Conservation (phyloP, 2,113 vertebrate species). For the Odocoileus virginianus region DNA sequence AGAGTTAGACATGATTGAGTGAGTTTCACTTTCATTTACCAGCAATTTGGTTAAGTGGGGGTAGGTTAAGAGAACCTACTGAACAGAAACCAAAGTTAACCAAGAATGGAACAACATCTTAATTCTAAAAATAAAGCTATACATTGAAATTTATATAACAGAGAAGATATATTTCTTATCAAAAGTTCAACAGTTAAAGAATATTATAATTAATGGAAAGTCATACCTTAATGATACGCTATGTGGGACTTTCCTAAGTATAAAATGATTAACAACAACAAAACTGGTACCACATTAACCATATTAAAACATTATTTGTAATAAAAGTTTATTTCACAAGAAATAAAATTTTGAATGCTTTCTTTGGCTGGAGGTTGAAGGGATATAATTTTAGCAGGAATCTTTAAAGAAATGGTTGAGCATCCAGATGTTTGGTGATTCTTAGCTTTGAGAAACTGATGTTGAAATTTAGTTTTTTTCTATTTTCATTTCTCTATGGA, state of each 20-base stretch:
- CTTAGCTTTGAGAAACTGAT: background rate
- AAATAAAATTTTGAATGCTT: constrained; percentile 8
- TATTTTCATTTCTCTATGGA: background rate
- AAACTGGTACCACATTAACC: background rate
- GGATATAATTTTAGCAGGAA: background rate
- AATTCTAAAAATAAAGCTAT: background rate
- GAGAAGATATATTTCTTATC: background rate
- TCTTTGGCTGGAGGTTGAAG: background rate
- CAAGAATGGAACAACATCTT: background rate
- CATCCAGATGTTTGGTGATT: background rate
- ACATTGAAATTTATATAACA: background rate
- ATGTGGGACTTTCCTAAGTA: background rate
- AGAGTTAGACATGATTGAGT: background rate
- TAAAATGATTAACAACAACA: background rate
- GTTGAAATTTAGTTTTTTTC: background rate
- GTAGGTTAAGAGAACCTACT: background rate
- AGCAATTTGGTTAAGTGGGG: background rate
- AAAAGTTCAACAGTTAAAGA: background rate
- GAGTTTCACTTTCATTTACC: background rate
- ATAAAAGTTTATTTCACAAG: background rate
- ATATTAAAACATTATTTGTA: background rate
- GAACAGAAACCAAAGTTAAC: background rate
- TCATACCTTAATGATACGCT: background rate
- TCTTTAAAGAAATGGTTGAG: background rate
- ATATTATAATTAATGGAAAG: background rate